Conservation (phyloP, 2,888 invertebrate species). For the Thymelicus acteon region DNA sequence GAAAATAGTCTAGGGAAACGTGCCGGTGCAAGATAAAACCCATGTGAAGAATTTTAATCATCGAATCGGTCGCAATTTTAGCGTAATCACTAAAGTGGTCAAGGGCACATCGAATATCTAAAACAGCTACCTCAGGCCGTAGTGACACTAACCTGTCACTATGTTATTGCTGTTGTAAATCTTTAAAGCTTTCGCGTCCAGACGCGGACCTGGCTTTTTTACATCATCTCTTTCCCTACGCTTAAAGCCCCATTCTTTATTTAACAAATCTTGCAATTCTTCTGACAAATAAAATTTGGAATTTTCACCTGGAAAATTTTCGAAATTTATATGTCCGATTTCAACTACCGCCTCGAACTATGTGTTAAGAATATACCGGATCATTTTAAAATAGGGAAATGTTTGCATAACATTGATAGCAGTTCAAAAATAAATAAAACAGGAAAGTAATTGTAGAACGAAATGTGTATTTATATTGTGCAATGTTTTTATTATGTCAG, state of each 20-base stretch:
- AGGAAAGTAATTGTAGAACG: constrained; percentile 2
- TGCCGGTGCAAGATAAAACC: constrained; percentile 66
- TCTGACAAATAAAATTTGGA: constrained; percentile 73
- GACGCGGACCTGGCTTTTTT: constrained; percentile 96
- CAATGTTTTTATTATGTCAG: neutral
- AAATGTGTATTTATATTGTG: neutral
- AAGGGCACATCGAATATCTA: constrained; percentile 72
- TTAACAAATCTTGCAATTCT: constrained; percentile 86
- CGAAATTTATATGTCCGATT: constrained; percentile 64
- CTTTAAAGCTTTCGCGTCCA: constrained; percentile 87
- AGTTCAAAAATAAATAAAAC: neutral
- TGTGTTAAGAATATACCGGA: constrained; percentile 44
- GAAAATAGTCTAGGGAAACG: constrained; percentile 60
- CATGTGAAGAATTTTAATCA: constrained; percentile 23
- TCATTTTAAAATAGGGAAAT: no score
- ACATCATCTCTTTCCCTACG: constrained; percentile 95
- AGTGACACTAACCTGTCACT: constrained; percentile 84
- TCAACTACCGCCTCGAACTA: constrained; percentile 52
- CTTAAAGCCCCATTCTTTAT: constrained; percentile 91
- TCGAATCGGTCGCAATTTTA: constrained; percentile 54
- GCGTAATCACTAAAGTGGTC: constrained; percentile 51
- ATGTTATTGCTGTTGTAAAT: constrained; percentile 79
- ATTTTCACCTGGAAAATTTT: constrained; percentile 83
- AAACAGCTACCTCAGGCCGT: constrained; percentile 67
- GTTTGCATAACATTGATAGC: no score